A percentile compares a stretch with the other conserved stretches of the same genome.
These are phyloP conservation scores for Pteronotus mesoamericanus DNA, from an alignment of 2,797 vertebrate genomes.

Conservation along the genomic window DNA sequence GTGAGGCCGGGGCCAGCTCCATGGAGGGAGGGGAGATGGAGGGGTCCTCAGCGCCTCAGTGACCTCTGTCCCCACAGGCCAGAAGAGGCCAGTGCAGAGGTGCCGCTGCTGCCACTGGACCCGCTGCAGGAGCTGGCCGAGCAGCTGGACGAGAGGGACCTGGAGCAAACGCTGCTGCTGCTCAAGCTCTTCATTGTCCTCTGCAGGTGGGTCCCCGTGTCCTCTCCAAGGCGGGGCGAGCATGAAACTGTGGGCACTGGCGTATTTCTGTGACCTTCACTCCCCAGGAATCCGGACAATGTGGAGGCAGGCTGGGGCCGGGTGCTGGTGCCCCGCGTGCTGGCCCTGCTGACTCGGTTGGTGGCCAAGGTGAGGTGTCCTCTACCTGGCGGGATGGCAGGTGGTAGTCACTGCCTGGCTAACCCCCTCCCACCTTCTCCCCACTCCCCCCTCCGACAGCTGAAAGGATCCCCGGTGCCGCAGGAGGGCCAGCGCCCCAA, in stretches of 20 bases:
- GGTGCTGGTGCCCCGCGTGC: constrained; percentile 88
- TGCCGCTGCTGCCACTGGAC: constrained; percentile 89
- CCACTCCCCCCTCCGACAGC: constrained; percentile 74
- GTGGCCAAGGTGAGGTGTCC: constrained; percentile 84
- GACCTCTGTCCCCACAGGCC: constrained; percentile 77
- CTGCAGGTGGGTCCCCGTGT: constrained; percentile 86
- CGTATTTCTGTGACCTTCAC: background rate
- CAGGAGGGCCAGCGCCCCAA: constrained; percentile 58
- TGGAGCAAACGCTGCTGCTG: constrained; percentile 89
- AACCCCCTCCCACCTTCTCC: background rate
- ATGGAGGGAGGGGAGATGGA: background rate
- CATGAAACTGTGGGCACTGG: background rate
- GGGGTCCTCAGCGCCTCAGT: background rate
- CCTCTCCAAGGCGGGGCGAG: rapidly evolving
- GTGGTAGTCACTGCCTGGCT: background rate
- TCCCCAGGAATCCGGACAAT: constrained; percentile 91
- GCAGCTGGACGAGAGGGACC: constrained; percentile 81
- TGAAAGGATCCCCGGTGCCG: constrained; percentile 78
- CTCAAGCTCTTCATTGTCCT: constrained; percentile 94
- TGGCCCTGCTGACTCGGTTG: constrained; percentile 87
- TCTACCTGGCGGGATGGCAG: background rate
- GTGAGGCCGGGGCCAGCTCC: constrained; percentile 79
- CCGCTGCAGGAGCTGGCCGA: constrained; percentile 89
- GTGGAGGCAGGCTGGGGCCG: constrained; percentile 88
- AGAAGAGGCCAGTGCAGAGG: constrained; percentile 89